Base-by-base conservation (phyloP, 2,113 vertebrate species). In the Paedocypris sp. region DNA sequence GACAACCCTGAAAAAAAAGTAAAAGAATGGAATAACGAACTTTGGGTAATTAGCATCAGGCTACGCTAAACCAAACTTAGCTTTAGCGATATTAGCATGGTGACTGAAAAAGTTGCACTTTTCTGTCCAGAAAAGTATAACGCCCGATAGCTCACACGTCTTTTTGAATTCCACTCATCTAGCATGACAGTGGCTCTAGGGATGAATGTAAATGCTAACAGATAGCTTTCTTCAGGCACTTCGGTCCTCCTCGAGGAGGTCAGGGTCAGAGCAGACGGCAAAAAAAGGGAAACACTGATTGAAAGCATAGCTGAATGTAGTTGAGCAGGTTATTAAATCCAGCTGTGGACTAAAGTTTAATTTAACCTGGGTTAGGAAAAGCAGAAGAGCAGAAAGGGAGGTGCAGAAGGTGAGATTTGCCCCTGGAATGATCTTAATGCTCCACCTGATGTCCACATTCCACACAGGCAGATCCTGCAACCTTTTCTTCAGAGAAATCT, bases 391-490 rank as follows among this genome's bases (percentile, higher is more conserved):
- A 54, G 35, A 39, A 25, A 50, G 29, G 42, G 39, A 26, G 20
- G 42, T 25, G 49, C 46, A 49, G 48, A 67, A 60, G 78, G 65
- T 43, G 70, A 75, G 53, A 76, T 75, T 58, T 70, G 72, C 62
- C 69, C 63, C 50, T 50, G 66, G 70, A 80, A 73, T 64, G 66
- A 75, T 74, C 60, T 77, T 78, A 75, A 80, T 69, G 73, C 78
- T 76, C 54, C 67, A 70, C 68, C 78, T 74, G 68, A 69, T 77
- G 68, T 65, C 80, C 75, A 71, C 76, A 80, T 83, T 85, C 78
- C 77, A 74, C 65, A 57, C 47, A 47, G 36, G 67, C 73, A 77
- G 70, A 80, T 81, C 75, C 70, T 59, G 62, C 26, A 35, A 75
- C 64, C n/a, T n/a, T 73, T 64, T 64, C 57, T 56, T 42, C 58